Evolutionary conservation across 2,888 invertebrate genomes (phyloP).

Genomic region (Clunio marinus): DNA sequence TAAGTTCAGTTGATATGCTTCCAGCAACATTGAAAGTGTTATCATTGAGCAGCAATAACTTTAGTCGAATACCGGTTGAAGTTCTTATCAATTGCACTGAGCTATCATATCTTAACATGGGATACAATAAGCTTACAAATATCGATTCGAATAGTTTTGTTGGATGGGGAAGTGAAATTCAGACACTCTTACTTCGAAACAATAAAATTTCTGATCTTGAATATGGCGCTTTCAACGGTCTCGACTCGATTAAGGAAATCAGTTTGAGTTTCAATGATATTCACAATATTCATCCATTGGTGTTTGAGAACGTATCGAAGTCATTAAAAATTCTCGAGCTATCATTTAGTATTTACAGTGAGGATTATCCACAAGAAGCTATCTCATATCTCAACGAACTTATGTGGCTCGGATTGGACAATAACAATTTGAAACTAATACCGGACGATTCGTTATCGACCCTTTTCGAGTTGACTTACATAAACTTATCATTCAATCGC

Average conservation of each 20-base stretch:
- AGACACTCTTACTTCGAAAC: slow-evolving; percentile 76
- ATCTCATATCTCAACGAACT: slow-evolving; percentile 69
- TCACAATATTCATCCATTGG: slow-evolving; percentile 72
- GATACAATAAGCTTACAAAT: slow-evolving; percentile 78
- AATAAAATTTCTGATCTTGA: slow-evolving; percentile 74
- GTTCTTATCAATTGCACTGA: slow-evolving; percentile 68
- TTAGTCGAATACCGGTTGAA: slow-evolving; percentile 66
- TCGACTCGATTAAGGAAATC: slow-evolving; percentile 76
- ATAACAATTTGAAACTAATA: slow-evolving; percentile 75
- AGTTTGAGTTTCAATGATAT: slow-evolving; percentile 89
- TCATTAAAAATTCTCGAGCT: slow-evolving; percentile 78
- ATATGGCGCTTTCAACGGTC: slow-evolving; percentile 66
- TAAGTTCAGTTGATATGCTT: slow-evolving; percentile 60
- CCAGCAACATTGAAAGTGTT: slow-evolving; percentile 69
- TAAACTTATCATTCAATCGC: slow-evolving; percentile 82
- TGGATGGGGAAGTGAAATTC: slow-evolving; percentile 73
- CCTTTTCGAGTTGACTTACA: slow-evolving; percentile 67
- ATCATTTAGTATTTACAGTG: slow-evolving; percentile 78
- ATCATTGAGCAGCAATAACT: slow-evolving; percentile 75
- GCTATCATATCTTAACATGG: slow-evolving; percentile 81
- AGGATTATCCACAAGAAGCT: slow-evolving; percentile 71
- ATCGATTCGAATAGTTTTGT: slow-evolving; percentile 71
- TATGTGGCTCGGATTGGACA: slow-evolving; percentile 80
- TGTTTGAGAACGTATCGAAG: slow-evolving; percentile 71
- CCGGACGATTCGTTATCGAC: slow-evolving; percentile 66